Percentiles rank a stretch among this genome's conserved stretches.
These are phyloP conservation scores for Protomyctophum bolini DNA, from an alignment of 2,113 vertebrate genomes.

Conservation along the genomic window DNA sequence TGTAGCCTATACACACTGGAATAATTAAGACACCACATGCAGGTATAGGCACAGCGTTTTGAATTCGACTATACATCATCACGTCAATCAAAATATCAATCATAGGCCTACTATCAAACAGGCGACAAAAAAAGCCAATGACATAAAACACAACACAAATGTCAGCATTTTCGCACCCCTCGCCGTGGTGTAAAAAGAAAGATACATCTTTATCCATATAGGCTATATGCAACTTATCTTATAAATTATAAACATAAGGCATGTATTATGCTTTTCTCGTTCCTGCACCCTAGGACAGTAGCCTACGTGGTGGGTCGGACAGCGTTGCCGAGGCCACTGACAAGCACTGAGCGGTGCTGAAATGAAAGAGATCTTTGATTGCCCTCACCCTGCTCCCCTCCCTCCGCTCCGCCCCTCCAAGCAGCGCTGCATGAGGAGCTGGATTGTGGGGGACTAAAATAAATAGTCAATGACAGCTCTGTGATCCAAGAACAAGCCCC, in stretches of 20 bases:
- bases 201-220: not conserved
- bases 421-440: slow-evolving; percentile 79
- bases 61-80: too few relatives aligned
- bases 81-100: too few relatives aligned
- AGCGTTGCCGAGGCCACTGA: slow-evolving; percentile 42
- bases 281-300: not conserved
- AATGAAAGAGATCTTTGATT: slow-evolving; percentile 78
- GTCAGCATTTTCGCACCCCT: too few relatives aligned
- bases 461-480: slow-evolving; percentile 90
- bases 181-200: too few relatives aligned
- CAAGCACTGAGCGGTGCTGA: slow-evolving; percentile 51
- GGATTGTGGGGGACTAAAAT: slow-evolving; percentile 84
- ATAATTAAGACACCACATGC: too few relatives aligned
- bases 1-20: too few relatives aligned
- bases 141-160: too few relatives aligned
- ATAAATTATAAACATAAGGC: not conserved
- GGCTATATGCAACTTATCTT: not conserved
- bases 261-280: not conserved
- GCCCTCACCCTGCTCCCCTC: slow-evolving; percentile 7
- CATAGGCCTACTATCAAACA: too few relatives aligned
- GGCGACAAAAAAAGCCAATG: too few relatives aligned
- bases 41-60: too few relatives aligned
- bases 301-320: not conserved
- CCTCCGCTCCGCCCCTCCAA: slow-evolving; percentile 8
- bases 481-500: slow-evolving; percentile 72